phyloP scores from a whole-genome alignment of 2,113 vertebrate species.

The Psophia crepitans region DNA sequence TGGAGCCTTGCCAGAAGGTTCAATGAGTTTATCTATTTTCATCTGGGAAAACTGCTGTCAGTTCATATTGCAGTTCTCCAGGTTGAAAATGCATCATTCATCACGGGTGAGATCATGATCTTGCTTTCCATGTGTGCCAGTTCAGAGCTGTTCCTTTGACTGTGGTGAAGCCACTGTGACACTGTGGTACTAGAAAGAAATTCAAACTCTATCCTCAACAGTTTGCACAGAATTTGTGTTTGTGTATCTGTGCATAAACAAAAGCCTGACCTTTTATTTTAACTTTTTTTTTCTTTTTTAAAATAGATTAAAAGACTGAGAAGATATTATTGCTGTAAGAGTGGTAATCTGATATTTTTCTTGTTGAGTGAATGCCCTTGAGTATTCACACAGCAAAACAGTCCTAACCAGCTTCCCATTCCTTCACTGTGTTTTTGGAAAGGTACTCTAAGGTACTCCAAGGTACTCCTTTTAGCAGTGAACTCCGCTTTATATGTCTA shows the following conservation, averaged over 20 bases:
- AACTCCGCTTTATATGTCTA: not conserved
- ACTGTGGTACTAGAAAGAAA: not conserved
- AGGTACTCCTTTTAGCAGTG: not conserved
- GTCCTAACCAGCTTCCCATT: not conserved
- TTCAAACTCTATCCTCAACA: not conserved
- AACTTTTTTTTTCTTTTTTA: not conserved
- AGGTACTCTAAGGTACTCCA: not conserved
- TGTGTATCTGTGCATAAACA: not conserved
- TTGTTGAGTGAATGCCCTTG: not conserved
- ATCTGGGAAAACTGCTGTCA: conserved; percentile 27
- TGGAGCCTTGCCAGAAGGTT: conserved; percentile 18
- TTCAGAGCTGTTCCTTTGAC: not conserved
- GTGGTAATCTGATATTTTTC: not conserved
- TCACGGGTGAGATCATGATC: not conserved
- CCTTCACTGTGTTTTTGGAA: not conserved
- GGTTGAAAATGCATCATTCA: conserved; percentile 3
- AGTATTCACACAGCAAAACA: not conserved
- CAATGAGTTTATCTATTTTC: conserved; percentile 49
- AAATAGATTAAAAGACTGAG: not conserved
- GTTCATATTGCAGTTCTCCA: not conserved
- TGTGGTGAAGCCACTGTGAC: not conserved
- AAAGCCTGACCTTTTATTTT: not conserved
- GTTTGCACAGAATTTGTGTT: not conserved
- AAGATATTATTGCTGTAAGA: not conserved
- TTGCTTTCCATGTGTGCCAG: not conserved